Conservation (phyloP, 2,797 vertebrate genomes). For the Hydrolagus colliei region DNA sequence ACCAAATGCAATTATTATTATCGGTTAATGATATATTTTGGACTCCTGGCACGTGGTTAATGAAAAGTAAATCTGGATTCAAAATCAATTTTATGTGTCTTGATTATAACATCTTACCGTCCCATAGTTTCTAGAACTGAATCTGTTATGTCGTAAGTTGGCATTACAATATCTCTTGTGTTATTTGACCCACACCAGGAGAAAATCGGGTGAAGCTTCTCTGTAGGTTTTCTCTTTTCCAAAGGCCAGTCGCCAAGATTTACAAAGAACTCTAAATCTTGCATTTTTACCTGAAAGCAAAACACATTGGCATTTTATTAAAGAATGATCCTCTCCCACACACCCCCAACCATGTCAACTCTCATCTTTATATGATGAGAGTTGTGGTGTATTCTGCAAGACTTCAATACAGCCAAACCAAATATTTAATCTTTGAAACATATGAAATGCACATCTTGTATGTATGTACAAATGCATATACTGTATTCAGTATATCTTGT, state of each 20-base stretch:
- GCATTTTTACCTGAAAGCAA: slow-evolving; percentile 72
- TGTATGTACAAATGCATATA: too few relatives aligned
- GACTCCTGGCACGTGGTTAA: background rate
- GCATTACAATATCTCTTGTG: slow-evolving; percentile 93
- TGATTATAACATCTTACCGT: slow-evolving; percentile 60
- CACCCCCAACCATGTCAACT: too few relatives aligned
- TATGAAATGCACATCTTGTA: background rate
- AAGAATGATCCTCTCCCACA: background rate
- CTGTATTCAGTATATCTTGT: too few relatives aligned
- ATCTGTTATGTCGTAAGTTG: slow-evolving; percentile 93
- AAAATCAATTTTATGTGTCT: background rate
- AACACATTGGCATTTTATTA: slow-evolving; percentile 32
- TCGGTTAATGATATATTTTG: background rate
- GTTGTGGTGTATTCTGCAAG: background rate
- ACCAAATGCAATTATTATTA: too few relatives aligned
- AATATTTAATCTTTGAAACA: background rate
- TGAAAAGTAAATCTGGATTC: background rate
- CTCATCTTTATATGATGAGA: background rate
- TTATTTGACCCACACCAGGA: slow-evolving; percentile 94
- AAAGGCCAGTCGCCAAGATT: slow-evolving; percentile 96
- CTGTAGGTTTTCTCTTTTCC: slow-evolving; percentile 72
- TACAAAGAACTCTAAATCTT: slow-evolving; percentile 91
- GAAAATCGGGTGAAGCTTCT: slow-evolving; percentile 81
- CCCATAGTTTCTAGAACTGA: slow-evolving; percentile 96
- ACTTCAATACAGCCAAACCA: background rate